These are phyloP conservation scores for Portunus trituberculatus DNA, from an alignment of 1,140 invertebrate genomes.

Conservation along the genomic window DNA sequence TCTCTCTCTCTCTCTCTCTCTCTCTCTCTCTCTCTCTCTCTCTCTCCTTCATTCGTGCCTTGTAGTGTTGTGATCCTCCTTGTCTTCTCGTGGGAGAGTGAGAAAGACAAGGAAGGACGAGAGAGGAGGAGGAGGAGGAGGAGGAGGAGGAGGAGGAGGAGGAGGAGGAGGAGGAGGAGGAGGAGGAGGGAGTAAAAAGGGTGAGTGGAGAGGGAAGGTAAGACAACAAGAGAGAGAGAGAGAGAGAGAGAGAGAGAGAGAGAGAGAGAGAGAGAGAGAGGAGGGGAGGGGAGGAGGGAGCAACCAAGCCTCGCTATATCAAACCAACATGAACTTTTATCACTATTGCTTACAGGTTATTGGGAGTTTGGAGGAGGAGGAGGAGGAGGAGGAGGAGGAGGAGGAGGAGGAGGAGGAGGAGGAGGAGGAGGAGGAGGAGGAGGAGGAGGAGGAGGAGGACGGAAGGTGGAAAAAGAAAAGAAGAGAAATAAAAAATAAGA, in stretches of 20 bases:
- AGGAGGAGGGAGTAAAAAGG: neutral
- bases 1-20: conserved; percentile 41
- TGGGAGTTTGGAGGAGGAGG: conserved; percentile 3
- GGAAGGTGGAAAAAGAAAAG: neutral
- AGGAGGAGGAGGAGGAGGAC: neutral
- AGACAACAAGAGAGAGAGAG: neutral
- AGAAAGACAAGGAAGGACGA: conserved; percentile 28
- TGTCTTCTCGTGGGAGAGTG: conserved; percentile 8
- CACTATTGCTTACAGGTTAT: conserved; percentile 44
- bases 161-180: neutral
- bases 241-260: conserved; percentile 21
- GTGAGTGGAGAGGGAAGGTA: neutral
- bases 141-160: neutral
- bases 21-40: conserved; percentile 23
- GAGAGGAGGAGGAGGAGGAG: neutral
- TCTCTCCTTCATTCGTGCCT: too few relatives aligned
- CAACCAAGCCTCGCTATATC: neutral
- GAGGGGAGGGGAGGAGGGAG: neutral
- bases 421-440: neutral
- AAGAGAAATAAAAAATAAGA: neutral
- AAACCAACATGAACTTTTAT: conserved; percentile 56
- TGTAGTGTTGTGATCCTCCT: too few relatives aligned
- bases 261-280: conserved; percentile 17
- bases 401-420: neutral
- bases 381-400: neutral